These are phyloP conservation scores for Gymnocypris eckloni DNA, from an alignment of 2,797 vertebrate species.

Conservation along the genomic window DNA sequence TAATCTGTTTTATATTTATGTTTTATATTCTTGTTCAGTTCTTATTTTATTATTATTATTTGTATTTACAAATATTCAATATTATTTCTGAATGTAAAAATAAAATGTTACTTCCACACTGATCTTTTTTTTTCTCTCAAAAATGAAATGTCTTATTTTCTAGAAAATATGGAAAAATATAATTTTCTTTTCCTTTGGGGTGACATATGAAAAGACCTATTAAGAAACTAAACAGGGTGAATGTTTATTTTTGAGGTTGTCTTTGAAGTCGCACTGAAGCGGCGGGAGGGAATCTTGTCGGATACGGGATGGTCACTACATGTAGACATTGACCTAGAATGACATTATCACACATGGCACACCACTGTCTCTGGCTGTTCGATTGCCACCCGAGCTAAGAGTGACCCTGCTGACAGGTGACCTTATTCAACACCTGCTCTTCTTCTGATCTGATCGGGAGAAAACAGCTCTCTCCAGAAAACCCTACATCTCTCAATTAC, in stretches of 20 bases:
- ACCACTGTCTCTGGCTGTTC: not conserved
- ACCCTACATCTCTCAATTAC: constrained; percentile 18
- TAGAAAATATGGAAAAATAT: too few species aligned
- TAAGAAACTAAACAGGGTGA: not conserved
- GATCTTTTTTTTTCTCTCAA: not conserved
- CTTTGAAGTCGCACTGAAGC: not conserved
- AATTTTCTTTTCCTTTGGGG: not conserved
- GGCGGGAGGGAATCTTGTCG: not conserved
- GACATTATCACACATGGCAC: constrained; percentile 33
- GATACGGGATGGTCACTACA: not conserved
- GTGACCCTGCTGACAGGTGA: constrained; percentile 43
- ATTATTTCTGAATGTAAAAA: not conserved
- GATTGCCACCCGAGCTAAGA: constrained; percentile 6
- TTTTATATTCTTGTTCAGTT: too few species aligned
- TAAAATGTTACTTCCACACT: not conserved
- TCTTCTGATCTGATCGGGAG: constrained; percentile 9
- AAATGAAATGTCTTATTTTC: not conserved
- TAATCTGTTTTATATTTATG: too few species aligned
- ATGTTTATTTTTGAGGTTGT: not conserved
- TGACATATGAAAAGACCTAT: not conserved
- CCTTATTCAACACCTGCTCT: constrained; percentile 41
- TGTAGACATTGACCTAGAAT: constrained; percentile 22
- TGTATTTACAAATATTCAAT: too few species aligned
- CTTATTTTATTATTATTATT: too few species aligned
- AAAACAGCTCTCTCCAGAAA: not conserved